A percentile compares a stretch with the other conserved stretches of the same genome.
Evolutionary conservation across 2,888 invertebrate genomes (phyloP).

Genomic region (Spialia ferax): DNA sequence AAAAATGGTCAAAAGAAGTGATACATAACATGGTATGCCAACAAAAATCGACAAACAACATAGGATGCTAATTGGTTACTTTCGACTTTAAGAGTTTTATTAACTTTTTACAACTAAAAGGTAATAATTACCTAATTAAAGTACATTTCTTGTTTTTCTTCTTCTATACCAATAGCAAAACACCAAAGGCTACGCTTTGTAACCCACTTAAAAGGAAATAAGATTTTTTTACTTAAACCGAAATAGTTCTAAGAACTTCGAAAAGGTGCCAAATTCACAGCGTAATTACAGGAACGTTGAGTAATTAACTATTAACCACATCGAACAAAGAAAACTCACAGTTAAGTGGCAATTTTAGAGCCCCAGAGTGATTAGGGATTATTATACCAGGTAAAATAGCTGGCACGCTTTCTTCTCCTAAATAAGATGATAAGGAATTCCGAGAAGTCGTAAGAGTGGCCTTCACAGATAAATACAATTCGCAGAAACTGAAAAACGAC

Average conservation of each 20-base stretch:
- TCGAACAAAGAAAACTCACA: slow-evolving; percentile 9
- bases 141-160: no score
- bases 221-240: no score
- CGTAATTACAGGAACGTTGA: not conserved
- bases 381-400: slow-evolving; percentile 17
- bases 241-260: not conserved
- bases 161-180: not conserved
- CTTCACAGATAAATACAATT: not conserved
- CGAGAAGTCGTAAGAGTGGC: not conserved
- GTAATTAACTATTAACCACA: not conserved
- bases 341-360: slow-evolving; percentile 16
- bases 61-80: no score
- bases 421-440: slow-evolving; percentile 7
- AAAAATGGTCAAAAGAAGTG: no score
- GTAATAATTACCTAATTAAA: no score
- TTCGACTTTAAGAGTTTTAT: no score
- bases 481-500: not conserved
- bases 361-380: slow-evolving; percentile 4
- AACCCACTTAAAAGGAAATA: no score
- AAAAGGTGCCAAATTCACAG: not conserved
- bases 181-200: not conserved
- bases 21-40: no score
- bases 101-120: no score
- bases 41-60: no score
- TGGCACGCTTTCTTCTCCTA: slow-evolving; percentile 7